Base-by-base conservation (phyloP, 2,888 invertebrate species). In the Panorpa germanica region DNA sequence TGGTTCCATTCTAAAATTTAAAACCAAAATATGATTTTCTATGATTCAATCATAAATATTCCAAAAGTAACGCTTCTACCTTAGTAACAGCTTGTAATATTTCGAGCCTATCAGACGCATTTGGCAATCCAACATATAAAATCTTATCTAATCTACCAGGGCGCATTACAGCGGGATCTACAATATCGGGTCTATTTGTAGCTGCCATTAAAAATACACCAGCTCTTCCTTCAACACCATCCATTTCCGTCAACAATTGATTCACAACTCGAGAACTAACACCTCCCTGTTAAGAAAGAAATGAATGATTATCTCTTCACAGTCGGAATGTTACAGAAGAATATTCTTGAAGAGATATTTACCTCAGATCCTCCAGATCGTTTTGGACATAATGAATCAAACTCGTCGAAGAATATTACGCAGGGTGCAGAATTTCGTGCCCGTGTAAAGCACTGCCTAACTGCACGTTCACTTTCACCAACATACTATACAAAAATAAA, bases 391-490 rank as follows among this genome's bases (percentile, higher is more conserved):
- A 98, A 53, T 0, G 96, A 83, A 53, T 98, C 98, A 38, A 99
- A 67, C 56, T 98, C 98, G 49, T 98, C 98, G 48, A 98, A 98
- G 58, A 96, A 96, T 50, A 98, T 93, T 3, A 98, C 91, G 49
- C 96, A 98, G 0, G 98, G 98, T 1, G 88, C 74, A 0, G 93
- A 93, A 53, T 91, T 91, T 25, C 83, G 61, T 0, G 96, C 98
- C 38, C 95, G 65, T 48, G 85, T 76, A 50, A 99, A 98, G 45
- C 90, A 88, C 14, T 85, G 80, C n/a, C 98, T 64, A 2, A 98
- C 91, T 0, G 93, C 93, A 41, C 85, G 66, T 55, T 98, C 98
- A 54, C 93, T 95, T 57, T 98, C 96, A 34, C 98, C 98, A 11
- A 98, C 91, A 54, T 96, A 98, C 83, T 77, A 41, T 2, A 49